A percentile compares a stretch with the other conserved stretches of the same genome.
Evolutionary conservation across 2,888 invertebrate species (phyloP).

Genomic region (Epicampocera succincta): DNA sequence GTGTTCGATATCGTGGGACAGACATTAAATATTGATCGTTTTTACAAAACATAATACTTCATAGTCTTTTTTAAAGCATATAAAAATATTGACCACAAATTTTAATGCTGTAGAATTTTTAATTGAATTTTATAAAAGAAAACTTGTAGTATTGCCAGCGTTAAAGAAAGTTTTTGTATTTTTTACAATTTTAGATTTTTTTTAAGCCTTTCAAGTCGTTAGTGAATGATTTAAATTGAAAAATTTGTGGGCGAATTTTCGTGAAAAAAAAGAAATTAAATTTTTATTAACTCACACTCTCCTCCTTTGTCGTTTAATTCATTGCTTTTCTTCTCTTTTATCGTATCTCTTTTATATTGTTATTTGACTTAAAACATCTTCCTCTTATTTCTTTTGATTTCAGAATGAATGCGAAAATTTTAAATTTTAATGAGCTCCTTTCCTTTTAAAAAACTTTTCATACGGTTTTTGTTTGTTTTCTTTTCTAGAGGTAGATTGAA

Average conservation of each 20-base stretch:
- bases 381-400: slow-evolving; percentile 40
- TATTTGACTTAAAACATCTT: slow-evolving; percentile 46
- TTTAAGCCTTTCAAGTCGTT: too few relatives aligned
- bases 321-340: slow-evolving; percentile 10
- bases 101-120: too few relatives aligned
- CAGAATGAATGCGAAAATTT: slow-evolving; percentile 59
- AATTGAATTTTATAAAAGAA: too few relatives aligned
- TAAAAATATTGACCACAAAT: too few relatives aligned
- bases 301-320: not conserved
- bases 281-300: slow-evolving; percentile 12
- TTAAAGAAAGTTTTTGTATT: too few relatives aligned
- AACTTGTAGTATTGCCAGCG: too few relatives aligned
- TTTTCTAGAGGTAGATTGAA: not conserved
- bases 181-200: too few relatives aligned
- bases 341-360: slow-evolving; percentile 9
- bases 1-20: too few relatives aligned
- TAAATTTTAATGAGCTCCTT: slow-evolving; percentile 71
- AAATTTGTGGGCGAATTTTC: not conserved
- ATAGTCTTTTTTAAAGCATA: too few relatives aligned
- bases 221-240: too few relatives aligned
- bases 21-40: too few relatives aligned
- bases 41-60: too few relatives aligned
- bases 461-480: slow-evolving; percentile 1
- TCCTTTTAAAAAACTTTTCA: slow-evolving; percentile 19
- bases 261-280: not conserved